Evolutionary conservation across 2,113 vertebrate genomes (phyloP).

Genomic region (Stigmatopora argus): DNA sequence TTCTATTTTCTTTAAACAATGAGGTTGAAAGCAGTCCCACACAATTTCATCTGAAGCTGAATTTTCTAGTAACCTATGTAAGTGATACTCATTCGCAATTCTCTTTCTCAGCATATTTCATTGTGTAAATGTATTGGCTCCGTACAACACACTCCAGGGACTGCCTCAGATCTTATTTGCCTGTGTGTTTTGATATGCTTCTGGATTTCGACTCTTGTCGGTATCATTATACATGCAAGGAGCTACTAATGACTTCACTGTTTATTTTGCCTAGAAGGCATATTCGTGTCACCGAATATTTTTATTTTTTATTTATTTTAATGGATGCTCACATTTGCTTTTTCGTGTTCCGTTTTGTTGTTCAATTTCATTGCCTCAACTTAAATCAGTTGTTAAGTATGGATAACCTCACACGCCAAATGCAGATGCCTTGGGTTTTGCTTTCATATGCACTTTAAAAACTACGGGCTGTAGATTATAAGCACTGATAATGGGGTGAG

Average conservation of each 20-base stretch:
- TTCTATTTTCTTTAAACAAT: too few species aligned
- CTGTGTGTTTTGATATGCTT: slow-evolving; percentile 2
- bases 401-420: background rate
- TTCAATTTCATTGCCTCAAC: background rate
- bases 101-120: slow-evolving; percentile 9
- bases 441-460: too few species aligned
- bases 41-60: too few species aligned
- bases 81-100: background rate
- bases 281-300: background rate
- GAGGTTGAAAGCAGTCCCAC: too few species aligned
- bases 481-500: too few species aligned
- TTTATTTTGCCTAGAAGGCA: background rate
- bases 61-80: background rate
- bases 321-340: background rate
- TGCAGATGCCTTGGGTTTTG: background rate
- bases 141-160: slow-evolving; percentile 23
- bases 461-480: too few species aligned
- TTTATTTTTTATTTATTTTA: background rate
- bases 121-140: slow-evolving; percentile 24
- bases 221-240: background rate
- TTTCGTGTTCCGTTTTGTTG: background rate
- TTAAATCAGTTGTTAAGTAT: background rate
- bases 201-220: background rate
- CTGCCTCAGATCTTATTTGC: slow-evolving; percentile 22
- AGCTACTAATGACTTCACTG: background rate